Conservation (phyloP, 2,797 vertebrate genomes). For the Pseudochaenichthys georgianus region DNA sequence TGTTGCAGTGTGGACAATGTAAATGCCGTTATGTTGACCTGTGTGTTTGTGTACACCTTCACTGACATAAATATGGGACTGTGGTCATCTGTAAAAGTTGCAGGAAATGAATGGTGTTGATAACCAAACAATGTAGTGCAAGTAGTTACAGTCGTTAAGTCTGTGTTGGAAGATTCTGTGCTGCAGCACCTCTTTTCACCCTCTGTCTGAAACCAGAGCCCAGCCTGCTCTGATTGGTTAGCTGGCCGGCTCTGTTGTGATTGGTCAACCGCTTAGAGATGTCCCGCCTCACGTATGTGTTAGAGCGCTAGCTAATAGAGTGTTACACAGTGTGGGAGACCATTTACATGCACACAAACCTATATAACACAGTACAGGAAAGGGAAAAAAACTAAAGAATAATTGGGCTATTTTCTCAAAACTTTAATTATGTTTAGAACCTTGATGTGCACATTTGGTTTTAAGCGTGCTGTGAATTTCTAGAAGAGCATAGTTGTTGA, state of each 20-base stretch:
- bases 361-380: no score
- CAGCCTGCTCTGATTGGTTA: no score
- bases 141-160: background rate
- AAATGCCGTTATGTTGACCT: constrained; percentile 29
- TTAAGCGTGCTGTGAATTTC: background rate
- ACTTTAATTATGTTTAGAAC: background rate
- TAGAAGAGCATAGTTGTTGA: background rate
- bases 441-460: background rate
- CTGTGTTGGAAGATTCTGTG: background rate
- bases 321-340: background rate
- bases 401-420: no score
- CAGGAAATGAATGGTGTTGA: constrained; percentile 29
- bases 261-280: no score
- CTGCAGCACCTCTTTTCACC: no score
- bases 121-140: constrained; percentile 1
- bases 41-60: constrained; percentile 3
- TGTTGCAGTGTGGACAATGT: constrained; percentile 58
- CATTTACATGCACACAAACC: no score
- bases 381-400: no score
- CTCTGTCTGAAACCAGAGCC: no score
- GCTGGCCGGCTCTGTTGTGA: no score
- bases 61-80: constrained; percentile 60
- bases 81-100: background rate
- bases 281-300: no score
- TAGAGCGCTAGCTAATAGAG: background rate